Conservation (phyloP, 2,797 vertebrate genomes). For the Oophaga sylvatica region DNA sequence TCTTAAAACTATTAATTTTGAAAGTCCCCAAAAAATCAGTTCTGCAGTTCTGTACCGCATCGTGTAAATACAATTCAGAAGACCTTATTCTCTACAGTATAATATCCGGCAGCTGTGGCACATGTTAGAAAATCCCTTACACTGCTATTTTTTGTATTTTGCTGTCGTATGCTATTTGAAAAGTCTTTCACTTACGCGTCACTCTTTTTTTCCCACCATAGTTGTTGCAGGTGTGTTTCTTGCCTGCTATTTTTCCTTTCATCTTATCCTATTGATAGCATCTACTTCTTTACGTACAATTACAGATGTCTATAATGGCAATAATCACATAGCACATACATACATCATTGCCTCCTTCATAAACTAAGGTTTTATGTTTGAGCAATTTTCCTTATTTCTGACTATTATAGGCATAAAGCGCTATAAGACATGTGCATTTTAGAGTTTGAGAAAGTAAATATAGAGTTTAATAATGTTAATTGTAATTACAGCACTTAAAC, state of each 20-base stretch:
- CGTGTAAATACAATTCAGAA: not conserved
- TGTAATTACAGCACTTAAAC: not conserved
- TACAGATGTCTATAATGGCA: constrained; percentile 9
- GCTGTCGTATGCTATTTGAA: not conserved
- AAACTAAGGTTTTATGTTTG: not conserved
- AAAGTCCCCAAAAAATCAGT: not conserved
- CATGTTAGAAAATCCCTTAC: not conserved
- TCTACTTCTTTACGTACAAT: constrained; percentile 22
- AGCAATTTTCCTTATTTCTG: not conserved
- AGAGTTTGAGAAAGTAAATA: not conserved
- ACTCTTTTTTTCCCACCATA: not conserved
- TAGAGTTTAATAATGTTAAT: constrained; percentile 9
- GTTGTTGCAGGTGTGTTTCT: constrained; percentile 28
- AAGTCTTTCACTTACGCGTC: not conserved
- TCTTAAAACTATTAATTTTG: not conserved
- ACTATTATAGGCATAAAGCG: not conserved
- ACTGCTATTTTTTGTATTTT: not conserved
- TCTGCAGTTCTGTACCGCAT: not conserved
- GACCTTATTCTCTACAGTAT: not conserved
- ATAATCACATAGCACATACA: not conserved
- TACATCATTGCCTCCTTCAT: not conserved
- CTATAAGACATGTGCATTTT: not conserved
- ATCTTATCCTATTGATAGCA: constrained; percentile 29
- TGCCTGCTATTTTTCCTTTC: constrained; percentile 24
- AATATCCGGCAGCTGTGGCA: not conserved